Base-by-base conservation (phyloP, 2,113 vertebrate species). In the Colistium nudipinnis region DNA sequence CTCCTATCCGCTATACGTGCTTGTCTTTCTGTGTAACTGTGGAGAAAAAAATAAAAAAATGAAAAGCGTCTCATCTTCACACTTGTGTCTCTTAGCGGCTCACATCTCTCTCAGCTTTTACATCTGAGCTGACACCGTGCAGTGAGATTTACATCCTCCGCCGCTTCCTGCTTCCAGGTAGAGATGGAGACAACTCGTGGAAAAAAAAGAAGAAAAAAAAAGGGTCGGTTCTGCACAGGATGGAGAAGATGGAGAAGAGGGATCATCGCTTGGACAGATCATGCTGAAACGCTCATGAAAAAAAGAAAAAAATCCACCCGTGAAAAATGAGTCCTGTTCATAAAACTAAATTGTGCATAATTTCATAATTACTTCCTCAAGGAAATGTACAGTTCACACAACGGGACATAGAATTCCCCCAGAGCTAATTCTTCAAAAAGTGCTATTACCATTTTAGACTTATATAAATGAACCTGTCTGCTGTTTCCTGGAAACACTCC, bases 121-220 rank as follows among this genome's bases (percentile, higher is more conserved):
- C 20, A 57, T 4, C 45, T 49, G n/a, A 14, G 19, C 16, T 39
- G 62, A 30, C 52, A 22, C 38, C 24, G 53, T n/a, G n/a, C n/a
- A n/a, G n/a, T n/a, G n/a, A n/a, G 11, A 91, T 85, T 89, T 74
- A 71, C 12, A 71, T 88, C 76, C 70, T 27, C 77, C 83, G 74
- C 10, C 0, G n/a, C 66, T 52, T 6, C 68, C 49, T 66, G 25
- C 17, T 19, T 17, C 24, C 72, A 57, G 14, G 28, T 7, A 16
- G 44, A 24, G 20, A 24, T 3, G 43, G 19, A 53, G 63, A 22
- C 12, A 64, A 24, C 11, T 47, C 68, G 6, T 55, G 24, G 20
- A 43, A 28, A 17, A 73, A 27, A 36, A 52, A 59, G 12, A 44
- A 13, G 27, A 31, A 4, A 27, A 71, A 70, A 43, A 65, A 33